Percentiles rank a stretch among this genome's conserved stretches.
Conservation (phyloP, 2,888 invertebrate species). For the Escarpia spicata region DNA sequence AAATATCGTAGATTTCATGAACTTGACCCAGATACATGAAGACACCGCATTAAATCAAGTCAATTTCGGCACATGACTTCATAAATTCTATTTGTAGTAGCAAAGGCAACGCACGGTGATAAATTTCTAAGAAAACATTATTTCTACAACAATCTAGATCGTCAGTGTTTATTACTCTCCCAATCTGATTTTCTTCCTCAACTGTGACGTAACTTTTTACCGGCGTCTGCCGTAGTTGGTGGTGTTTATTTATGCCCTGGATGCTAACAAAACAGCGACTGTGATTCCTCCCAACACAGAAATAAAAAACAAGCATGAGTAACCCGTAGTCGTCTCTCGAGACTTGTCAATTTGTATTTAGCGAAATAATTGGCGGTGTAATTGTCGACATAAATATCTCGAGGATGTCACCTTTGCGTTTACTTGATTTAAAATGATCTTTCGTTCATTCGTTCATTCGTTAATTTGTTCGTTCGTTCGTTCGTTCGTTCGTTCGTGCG, state of each 20-base stretch:
- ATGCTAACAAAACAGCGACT: background rate
- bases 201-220: background rate
- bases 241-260: background rate
- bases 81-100: background rate
- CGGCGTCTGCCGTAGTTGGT: background rate
- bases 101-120: too few relatives aligned
- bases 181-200: background rate
- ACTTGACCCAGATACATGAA: background rate
- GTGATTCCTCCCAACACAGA: background rate
- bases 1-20: background rate
- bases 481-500: too few relatives aligned
- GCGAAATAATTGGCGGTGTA: background rate
- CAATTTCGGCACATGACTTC: background rate
- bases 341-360: conserved; percentile 1
- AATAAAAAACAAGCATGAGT: background rate
- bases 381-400: background rate
- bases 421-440: background rate
- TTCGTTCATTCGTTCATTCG: too few relatives aligned
- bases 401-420: background rate
- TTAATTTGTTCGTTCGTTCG: too few relatives aligned
- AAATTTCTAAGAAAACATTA: too few relatives aligned
- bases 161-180: background rate
- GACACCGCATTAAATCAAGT: background rate
- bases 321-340: background rate
- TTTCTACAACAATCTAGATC: too few relatives aligned